Evolutionary conservation across 1,140 invertebrate species (phyloP), one percentile per base, ranked within the genome.

Genomic region (Phymastichus coffea): DNA sequence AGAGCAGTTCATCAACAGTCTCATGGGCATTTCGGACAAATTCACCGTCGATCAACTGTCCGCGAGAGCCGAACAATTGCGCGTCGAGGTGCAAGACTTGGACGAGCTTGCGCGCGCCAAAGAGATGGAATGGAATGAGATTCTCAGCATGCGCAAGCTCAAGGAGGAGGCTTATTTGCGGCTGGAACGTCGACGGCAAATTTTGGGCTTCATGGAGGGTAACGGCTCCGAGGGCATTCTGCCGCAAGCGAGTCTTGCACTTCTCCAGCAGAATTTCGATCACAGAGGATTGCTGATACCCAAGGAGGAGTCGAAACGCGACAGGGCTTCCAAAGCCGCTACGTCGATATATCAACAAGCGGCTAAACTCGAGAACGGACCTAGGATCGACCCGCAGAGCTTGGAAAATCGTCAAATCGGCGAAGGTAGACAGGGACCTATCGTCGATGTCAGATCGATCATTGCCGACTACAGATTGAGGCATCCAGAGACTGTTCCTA

Each of bases 121-220:
- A 72, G 91, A 92, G 80, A 83, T 87, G 61, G 90, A 93, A 75
- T 92, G 90, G 90, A 92, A 92, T 67, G 86, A 88, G 43, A 86
- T 93, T 25, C 69, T 92, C 7, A 84, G 88, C 68, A 77, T 91
- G 63, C 88, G 88, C 68, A 92, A 92, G 70, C 79, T 92, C 0
- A 92, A 92, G 77, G 90, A 93, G 71, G 89, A 92, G 69, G 85
- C 89, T 14, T 79, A 90, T 48, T 73, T 88, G 14, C 74, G 89
- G 54, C 75, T 92, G 3, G 77, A 88, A 57, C 82, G 89, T 48
- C 83, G 85, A 58, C 84, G 85, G 65, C 85, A 88, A 66, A 81
- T 88, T 6, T 67, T 85, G 60, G 71, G 66, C 53, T 74, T 75
- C 20, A 78, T 80, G 64, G 76, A 78, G 19, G 70, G 68, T 4